Percentiles rank a stretch among this genome's conserved stretches.
Conservation (phyloP, 2,113 vertebrate species). For the Mesocricetus auratus region DNA sequence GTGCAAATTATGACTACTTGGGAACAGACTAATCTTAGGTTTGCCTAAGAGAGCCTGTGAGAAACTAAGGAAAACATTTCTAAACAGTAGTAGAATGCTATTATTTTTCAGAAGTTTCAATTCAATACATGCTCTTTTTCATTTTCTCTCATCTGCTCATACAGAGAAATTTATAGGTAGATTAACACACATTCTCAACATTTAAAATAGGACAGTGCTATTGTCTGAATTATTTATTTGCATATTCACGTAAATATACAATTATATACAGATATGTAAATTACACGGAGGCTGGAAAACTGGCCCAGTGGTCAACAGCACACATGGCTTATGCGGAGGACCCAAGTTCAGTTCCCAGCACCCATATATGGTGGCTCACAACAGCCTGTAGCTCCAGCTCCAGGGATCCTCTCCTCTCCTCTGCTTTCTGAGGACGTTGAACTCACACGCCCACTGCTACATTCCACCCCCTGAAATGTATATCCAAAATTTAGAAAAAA, state of each 20-base stretch:
- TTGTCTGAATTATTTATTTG: slow-evolving; percentile 38
- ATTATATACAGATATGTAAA: neutral
- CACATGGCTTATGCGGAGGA: neutral
- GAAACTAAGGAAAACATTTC: slow-evolving; percentile 59
- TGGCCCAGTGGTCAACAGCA: neutral
- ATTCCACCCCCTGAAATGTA: neutral
- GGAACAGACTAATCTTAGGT: neutral
- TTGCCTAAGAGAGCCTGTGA: neutral
- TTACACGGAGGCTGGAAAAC: neutral
- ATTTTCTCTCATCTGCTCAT: slow-evolving; percentile 18
- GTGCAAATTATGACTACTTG: slow-evolving; percentile 16
- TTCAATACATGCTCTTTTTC: neutral
- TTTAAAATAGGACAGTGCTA: slow-evolving; percentile 39
- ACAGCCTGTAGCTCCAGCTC: neutral
- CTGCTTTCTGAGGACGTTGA: neutral
- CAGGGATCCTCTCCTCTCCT: no score
- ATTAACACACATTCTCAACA: slow-evolving; percentile 20
- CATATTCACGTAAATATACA: neutral
- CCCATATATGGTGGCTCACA: neutral
- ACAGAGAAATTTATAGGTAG: slow-evolving; percentile 34
- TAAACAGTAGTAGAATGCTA: slow-evolving; percentile 23
- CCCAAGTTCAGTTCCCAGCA: no score
- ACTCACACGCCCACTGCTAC: neutral
- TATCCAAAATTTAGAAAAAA: neutral
- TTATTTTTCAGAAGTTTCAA: slow-evolving; percentile 43